phyloP scores from a whole-genome alignment of 37 sponge, comb jelly and placozoan genomes.

The Bolinopsis microptera region DNA sequence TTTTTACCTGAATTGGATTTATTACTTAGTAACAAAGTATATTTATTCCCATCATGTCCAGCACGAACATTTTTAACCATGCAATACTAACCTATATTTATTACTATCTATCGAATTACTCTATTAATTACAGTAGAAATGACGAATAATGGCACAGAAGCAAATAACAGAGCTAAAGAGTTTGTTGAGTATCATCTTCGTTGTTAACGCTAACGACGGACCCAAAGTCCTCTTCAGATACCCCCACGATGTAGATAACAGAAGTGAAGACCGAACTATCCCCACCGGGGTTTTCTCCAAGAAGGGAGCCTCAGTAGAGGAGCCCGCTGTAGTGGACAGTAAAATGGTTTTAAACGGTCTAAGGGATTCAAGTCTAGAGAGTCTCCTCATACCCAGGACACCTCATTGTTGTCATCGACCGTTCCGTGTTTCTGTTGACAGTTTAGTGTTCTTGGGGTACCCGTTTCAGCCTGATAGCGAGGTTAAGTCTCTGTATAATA shows the following conservation, averaged over 20 bases:
- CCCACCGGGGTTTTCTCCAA: conserved; percentile 26
- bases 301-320: background rate
- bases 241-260: conserved; percentile 65
- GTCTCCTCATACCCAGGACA: conserved; percentile 32
- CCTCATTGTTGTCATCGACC: background rate
- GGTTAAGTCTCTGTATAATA: background rate
- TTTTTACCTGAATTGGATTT: too few species aligned
- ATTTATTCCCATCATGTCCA: too few species aligned
- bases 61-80: too few species aligned
- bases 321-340: background rate
- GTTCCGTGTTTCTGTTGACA: conserved; percentile 21
- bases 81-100: too few species aligned
- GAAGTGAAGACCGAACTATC: conserved; percentile 53
- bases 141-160: background rate
- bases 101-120: too few species aligned
- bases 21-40: too few species aligned
- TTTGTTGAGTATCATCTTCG: conserved; percentile 16
- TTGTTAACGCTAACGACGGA: conserved; percentile 54
- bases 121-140: background rate
- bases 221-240: conserved; percentile 65
- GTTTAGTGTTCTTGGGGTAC: conserved; percentile 27
- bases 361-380: conserved; percentile 28
- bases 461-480: conserved; percentile 5
- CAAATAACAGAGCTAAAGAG: background rate
- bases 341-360: background rate